Conservation (phyloP, 2,113 vertebrate genomes). For the Suricata suricatta region DNA sequence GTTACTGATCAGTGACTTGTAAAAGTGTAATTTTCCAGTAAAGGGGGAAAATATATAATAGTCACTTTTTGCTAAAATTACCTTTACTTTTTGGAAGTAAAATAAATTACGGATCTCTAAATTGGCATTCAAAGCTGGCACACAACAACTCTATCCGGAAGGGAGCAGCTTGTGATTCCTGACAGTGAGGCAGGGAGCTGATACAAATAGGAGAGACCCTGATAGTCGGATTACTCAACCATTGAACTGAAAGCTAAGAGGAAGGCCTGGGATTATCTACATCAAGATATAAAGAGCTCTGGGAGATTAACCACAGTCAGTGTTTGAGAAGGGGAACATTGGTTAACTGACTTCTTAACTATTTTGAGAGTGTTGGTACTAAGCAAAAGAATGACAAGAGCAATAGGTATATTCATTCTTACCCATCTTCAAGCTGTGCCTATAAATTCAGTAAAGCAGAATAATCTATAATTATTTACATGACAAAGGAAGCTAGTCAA, state of each 20-base stretch:
- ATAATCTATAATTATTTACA: neutral
- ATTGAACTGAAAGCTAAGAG: conserved; percentile 15
- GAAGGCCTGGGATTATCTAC: conserved; percentile 60
- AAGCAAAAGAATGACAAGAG: neutral
- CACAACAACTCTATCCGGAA: neutral
- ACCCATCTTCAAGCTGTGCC: neutral
- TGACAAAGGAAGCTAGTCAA: neutral
- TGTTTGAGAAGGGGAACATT: conserved; percentile 18
- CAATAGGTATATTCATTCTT: neutral
- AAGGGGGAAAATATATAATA: neutral
- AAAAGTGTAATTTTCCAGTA: neutral
- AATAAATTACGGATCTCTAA: conserved; percentile 20
- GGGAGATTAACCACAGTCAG: conserved; percentile 10
- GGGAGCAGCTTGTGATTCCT: neutral
- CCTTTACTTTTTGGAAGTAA: neutral
- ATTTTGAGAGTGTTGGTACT: neutral
- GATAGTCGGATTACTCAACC: neutral
- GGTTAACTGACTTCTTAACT: conserved; percentile 62
- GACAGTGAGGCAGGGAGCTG: neutral
- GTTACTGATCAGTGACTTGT: neutral
- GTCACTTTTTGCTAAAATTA: neutral
- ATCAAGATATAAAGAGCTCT: conserved; percentile 58
- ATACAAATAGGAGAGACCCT: neutral
- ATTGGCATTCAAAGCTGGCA: neutral
- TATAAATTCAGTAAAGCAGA: neutral